Percentiles rank a stretch among this genome's conserved stretches.
Conservation (phyloP, 2,797 vertebrate genomes). For the Mus minutoides region DNA sequence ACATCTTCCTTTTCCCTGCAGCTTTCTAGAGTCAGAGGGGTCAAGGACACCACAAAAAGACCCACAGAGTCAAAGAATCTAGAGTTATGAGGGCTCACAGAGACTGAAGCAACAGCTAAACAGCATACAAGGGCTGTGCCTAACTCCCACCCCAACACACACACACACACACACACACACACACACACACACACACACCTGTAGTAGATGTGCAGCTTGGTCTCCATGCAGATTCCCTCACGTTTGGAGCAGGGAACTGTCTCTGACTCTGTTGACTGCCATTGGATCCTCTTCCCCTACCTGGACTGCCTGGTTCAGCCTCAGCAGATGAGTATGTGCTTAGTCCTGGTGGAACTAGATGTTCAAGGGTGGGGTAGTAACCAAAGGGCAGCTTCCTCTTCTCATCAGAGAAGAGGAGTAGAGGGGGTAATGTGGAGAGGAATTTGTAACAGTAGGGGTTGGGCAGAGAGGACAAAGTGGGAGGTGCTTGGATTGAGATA, state of each 20-base stretch:
- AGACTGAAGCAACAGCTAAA: no score
- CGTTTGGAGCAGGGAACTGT: not conserved
- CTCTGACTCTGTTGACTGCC: not conserved
- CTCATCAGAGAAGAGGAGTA: not conserved
- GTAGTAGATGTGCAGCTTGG: no score
- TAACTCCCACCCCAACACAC: no score
- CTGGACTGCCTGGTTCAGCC: no score
- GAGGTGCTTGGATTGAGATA: not conserved
- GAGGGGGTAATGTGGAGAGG: not conserved
- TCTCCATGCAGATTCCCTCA: not conserved
- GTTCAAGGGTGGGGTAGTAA: not conserved
- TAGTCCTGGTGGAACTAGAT: not conserved
- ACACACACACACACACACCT: no score
- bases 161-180: no score
- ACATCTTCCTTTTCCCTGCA: no score
- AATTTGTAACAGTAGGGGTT: not conserved
- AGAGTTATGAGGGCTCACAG: no score
- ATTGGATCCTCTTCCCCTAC: not conserved
- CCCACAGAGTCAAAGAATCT: no score
- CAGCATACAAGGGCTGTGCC: no score
- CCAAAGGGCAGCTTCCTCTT: not conserved
- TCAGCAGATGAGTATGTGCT: not conserved
- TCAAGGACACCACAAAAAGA: no score
- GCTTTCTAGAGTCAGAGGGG: no score
- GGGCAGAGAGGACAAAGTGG: not conserved